Evolutionary conservation across 2,888 invertebrate species (phyloP), one percentile per base, ranked within the genome.

Genomic region (Lasioglossum malachurum): DNA sequence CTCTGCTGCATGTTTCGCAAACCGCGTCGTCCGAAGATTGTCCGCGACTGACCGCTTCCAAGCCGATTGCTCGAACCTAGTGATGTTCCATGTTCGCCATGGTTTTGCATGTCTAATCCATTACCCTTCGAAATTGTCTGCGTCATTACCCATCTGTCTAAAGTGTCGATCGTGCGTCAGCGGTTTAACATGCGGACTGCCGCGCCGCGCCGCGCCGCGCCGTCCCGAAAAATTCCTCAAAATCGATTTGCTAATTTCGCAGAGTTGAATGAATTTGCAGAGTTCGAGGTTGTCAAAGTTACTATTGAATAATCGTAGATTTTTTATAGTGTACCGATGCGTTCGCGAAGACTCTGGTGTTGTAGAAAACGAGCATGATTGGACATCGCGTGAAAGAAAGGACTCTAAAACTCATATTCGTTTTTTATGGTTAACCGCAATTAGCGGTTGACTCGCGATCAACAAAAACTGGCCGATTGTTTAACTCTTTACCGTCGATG

Each of bases 31-130:
- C 53, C 46, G 64, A 49, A 19, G 57, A 60, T 46, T 73, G 64
- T 12, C 16, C n/a, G 78, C 16, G 8, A 27, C 49, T 19, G 41
- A 60, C 53, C 23, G 19, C 1, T 41, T 23, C 67, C 76, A n/a
- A 19, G 31, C 44, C 27, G 53, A 53, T 44, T 57, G n/a, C 75
- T 46, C 60, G 19, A 5, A 53, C 69, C 46, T 83, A 83, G 83
- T 83, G 83, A 57, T 7, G 46, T 83, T 75, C 38, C 83, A 53
- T 83, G 83, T 82, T 57, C n/a, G 16, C 44, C 14, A 14, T 7
- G 38, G 49, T 71, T 75, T 81, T 60, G 75, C 83, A 75, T 75
- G 69, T 38, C 44, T 46, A 57, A 57, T 82, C 71, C 82, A 82
- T 75, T 75, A 81, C 38, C 53, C 46, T 7, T 31, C 16, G 31